phyloP scores from a whole-genome alignment of 2,888 invertebrate species.

The Drepana falcataria region DNA sequence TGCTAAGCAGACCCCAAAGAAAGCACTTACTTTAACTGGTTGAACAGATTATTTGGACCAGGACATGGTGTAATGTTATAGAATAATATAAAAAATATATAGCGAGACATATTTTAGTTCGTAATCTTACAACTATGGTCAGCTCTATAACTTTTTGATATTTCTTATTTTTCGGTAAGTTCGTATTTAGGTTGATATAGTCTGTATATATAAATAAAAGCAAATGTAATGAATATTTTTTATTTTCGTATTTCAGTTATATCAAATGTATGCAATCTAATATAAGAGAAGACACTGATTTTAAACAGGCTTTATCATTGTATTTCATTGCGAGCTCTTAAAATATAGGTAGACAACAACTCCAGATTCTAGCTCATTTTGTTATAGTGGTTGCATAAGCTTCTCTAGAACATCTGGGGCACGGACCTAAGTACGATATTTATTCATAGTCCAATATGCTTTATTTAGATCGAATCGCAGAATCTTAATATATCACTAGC shows the following conservation, averaged over 20 bases:
- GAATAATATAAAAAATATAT: too few relatives aligned
- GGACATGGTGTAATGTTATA: too few relatives aligned
- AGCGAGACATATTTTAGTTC: too few relatives aligned
- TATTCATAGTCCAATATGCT: not conserved
- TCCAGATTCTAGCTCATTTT: not conserved
- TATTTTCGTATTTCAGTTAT: not conserved
- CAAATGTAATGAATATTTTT: not conserved
- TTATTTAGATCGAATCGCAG: too few relatives aligned
- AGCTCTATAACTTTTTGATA: too few relatives aligned
- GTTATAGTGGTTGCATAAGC: not conserved
- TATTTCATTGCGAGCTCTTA: not conserved
- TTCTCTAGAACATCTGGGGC: not conserved
- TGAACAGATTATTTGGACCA: too few relatives aligned
- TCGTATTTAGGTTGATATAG: not conserved
- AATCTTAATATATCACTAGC: too few relatives aligned
- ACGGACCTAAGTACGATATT: not conserved
- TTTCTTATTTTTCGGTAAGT: too few relatives aligned
- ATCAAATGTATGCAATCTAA: not conserved
- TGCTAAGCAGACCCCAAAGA: too few relatives aligned
- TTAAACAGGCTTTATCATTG: not conserved
- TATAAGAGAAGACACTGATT: not conserved
- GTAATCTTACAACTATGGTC: too few relatives aligned
- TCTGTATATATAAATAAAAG: not conserved
- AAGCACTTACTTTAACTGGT: too few relatives aligned
- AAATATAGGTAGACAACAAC: not conserved